These are phyloP conservation scores for Diorhabda carinulata DNA, from an alignment of 1,140 invertebrate genomes.

Conservation along the genomic window DNA sequence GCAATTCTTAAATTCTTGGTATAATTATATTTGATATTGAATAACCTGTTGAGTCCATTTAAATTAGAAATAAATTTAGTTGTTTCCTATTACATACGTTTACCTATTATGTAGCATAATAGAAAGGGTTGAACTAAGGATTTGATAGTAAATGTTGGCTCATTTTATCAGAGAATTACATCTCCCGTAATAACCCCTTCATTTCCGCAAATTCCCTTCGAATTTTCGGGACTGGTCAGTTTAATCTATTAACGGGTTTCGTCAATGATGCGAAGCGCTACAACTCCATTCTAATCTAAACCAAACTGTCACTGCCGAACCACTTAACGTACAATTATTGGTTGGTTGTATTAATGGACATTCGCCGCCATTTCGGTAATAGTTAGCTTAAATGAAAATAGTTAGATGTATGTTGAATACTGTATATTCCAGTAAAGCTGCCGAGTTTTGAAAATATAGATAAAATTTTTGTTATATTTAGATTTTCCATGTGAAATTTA, in stretches of 20 bases:
- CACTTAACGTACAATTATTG: neutral
- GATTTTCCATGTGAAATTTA: too few relatives aligned
- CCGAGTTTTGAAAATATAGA: neutral
- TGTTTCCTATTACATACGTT: too few relatives aligned
- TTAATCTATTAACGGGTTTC: conserved; percentile 3
- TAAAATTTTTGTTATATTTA: too few relatives aligned
- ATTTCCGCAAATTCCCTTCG: neutral
- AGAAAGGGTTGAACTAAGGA: too few relatives aligned
- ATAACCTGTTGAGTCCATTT: too few relatives aligned
- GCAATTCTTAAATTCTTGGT: too few relatives aligned
- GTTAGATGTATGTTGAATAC: neutral
- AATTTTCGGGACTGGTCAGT: neutral
- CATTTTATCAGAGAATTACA: too few relatives aligned
- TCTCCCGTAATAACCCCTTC: too few relatives aligned
- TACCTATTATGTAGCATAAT: too few relatives aligned
- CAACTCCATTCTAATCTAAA: neutral
- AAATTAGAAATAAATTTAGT: too few relatives aligned
- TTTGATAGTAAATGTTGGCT: too few relatives aligned
- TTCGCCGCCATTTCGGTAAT: neutral
- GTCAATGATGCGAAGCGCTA: neutral
- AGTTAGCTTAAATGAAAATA: neutral
- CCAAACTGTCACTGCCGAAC: neutral
- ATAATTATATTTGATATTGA: too few relatives aligned
- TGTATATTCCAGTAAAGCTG: neutral
- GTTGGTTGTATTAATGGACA: neutral